A percentile compares a stretch with the other conserved stretches of the same genome.
Conservation (phyloP, 2,888 invertebrate genomes). For the Drosophila quinaria region DNA sequence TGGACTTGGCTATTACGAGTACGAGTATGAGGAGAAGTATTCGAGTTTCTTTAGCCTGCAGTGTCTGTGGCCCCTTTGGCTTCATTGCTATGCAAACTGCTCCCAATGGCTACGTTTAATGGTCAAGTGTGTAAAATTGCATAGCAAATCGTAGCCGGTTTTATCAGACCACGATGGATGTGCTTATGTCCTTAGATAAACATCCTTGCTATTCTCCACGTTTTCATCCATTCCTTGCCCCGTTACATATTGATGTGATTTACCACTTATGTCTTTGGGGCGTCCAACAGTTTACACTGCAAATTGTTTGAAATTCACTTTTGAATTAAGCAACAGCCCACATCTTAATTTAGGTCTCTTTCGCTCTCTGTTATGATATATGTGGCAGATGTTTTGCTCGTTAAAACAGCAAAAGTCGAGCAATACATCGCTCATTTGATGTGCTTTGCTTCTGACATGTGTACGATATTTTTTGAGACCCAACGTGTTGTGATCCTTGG, state of each 20-base stretch:
- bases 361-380: constrained; percentile 46
- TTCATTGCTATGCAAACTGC: constrained; percentile 82
- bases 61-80: constrained; percentile 44
- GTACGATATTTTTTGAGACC: constrained; percentile 20
- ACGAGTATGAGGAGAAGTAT: constrained; percentile 6
- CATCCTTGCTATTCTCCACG: constrained; percentile 62
- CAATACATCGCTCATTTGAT: constrained; percentile 56
- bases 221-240: constrained; percentile 31
- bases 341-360: constrained; percentile 1
- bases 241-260: constrained; percentile 83
- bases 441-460: constrained; percentile 37
- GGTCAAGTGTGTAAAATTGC: constrained; percentile 83
- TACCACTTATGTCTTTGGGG: constrained; percentile 81
- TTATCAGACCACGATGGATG: constrained; percentile 42
- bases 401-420: constrained; percentile 52
- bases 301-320: constrained; percentile 81
- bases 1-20: constrained; percentile 34
- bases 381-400: constrained; percentile 52
- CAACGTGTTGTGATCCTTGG: constrained; percentile 11
- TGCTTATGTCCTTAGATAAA: constrained; percentile 68
- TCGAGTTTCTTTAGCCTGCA: constrained; percentile 40
- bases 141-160: constrained; percentile 74
- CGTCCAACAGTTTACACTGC: constrained; percentile 72
- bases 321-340: constrained; percentile 62
- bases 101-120: constrained; percentile 83